These are phyloP conservation scores for Phalacrocorax brasilianus DNA, from an alignment of 2,113 vertebrate genomes.

Conservation along the genomic window DNA sequence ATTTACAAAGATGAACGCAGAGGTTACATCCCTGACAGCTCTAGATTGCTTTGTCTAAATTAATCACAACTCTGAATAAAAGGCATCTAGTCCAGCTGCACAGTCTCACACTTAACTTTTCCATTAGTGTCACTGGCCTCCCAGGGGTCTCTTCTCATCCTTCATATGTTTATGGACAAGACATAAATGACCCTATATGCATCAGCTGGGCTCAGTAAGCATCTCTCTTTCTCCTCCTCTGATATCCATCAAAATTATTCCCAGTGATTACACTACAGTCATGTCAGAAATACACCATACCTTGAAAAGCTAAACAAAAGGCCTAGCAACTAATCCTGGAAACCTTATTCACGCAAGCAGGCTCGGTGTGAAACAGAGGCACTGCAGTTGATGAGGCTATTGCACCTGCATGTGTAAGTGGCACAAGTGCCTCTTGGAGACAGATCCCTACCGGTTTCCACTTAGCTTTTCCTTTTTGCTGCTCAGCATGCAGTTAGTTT, in stretches of 20 bases:
- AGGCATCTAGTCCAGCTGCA: slow-evolving; percentile 9
- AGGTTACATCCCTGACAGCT: slow-evolving; percentile 56
- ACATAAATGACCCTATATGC: slow-evolving; percentile 65
- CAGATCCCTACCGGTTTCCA: not conserved
- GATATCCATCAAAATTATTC: slow-evolving; percentile 1
- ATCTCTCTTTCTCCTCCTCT: not conserved
- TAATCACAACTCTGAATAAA: slow-evolving; percentile 45
- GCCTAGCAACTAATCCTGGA: not conserved
- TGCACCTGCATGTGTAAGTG: not conserved
- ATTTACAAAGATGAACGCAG: slow-evolving; percentile 47
- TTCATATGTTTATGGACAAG: slow-evolving; percentile 57
- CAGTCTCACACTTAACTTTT: not conserved
- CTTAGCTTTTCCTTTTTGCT: not conserved
- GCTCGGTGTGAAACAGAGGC: not conserved
- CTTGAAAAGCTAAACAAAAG: not conserved
- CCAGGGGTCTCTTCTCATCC: slow-evolving; percentile 21
- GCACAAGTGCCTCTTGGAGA: not conserved
- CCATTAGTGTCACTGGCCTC: slow-evolving; percentile 39
- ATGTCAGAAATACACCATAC: not conserved
- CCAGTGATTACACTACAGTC: not conserved
- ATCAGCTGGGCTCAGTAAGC: not conserved
- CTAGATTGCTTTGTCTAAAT: slow-evolving; percentile 66
- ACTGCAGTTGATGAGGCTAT: not conserved
- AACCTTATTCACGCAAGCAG: not conserved
- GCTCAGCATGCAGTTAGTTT: not conserved